Conservation (phyloP, 2,888 invertebrate genomes). For the Acronicta psi region DNA sequence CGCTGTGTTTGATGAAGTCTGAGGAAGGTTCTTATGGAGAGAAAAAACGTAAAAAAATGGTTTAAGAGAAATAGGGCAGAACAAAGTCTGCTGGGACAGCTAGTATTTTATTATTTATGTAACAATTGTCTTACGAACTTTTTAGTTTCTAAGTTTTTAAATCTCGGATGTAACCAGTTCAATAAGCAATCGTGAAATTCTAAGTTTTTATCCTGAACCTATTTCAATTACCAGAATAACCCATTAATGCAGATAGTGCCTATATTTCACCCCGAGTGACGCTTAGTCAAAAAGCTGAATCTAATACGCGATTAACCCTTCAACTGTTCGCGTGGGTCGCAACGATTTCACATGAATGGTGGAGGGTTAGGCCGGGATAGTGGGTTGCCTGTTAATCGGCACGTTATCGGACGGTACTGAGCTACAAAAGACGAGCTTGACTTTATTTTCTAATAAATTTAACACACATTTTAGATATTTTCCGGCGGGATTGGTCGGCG, state of each 20-base stretch:
- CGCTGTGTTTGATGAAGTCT: too few relatives aligned
- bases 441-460: slow-evolving; percentile 67
- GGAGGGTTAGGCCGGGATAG: slow-evolving; percentile 52
- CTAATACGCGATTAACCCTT: slow-evolving; percentile 65
- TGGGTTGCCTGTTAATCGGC: slow-evolving; percentile 54
- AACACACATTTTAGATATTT: slow-evolving; percentile 51
- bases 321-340: slow-evolving; percentile 59
- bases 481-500: slow-evolving; percentile 12
- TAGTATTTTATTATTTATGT: too few relatives aligned
- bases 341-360: slow-evolving; percentile 64
- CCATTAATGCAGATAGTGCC: slow-evolving; percentile 30
- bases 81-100: too few relatives aligned
- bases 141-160: too few relatives aligned
- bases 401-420: slow-evolving; percentile 44
- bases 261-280: slow-evolving; percentile 55
- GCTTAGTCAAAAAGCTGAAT: slow-evolving; percentile 62
- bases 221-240: slow-evolving; percentile 40
- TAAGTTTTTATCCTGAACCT: slow-evolving; percentile 1
- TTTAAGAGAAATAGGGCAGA: too few relatives aligned
- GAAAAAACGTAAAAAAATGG: too few relatives aligned
- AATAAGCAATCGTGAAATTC: not conserved
- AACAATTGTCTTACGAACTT: too few relatives aligned
- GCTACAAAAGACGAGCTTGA: slow-evolving; percentile 62
- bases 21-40: too few relatives aligned
- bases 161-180: too few relatives aligned